Percentiles rank a stretch among this genome's conserved stretches.
These are phyloP conservation scores for Florisuga fusca DNA, from an alignment of 2,797 vertebrate species.

Conservation along the genomic window DNA sequence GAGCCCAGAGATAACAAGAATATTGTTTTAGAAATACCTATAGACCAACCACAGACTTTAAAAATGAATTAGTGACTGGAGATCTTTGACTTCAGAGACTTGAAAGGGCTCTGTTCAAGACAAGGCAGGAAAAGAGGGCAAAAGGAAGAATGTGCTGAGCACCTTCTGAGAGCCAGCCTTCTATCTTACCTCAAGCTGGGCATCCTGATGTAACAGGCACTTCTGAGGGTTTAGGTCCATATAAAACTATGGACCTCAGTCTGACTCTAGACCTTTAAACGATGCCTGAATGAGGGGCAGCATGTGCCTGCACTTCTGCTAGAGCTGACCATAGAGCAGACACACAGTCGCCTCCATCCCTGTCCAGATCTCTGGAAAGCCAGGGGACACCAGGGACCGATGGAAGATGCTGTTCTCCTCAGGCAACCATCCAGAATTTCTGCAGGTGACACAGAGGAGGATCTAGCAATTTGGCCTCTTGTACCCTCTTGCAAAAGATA, in stretches of 20 bases:
- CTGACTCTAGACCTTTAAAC: not conserved
- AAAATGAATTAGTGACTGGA: not conserved
- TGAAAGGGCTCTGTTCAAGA: not conserved
- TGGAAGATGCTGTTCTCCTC: not conserved
- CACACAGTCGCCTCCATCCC: not conserved
- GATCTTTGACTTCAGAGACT: not conserved
- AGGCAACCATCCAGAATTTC: not conserved
- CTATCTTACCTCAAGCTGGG: not conserved
- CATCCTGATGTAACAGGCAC: not conserved
- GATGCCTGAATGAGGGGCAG: not conserved
- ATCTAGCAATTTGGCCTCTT: not conserved
- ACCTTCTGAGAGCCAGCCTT: not conserved
- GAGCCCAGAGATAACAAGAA: conserved; percentile 14
- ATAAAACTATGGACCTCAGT: not conserved
- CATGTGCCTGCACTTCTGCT: accelerated
- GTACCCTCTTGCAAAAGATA: not conserved
- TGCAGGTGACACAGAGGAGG: not conserved
- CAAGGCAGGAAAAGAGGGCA: not conserved
- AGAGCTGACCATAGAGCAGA: not conserved
- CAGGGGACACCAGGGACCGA: accelerated
- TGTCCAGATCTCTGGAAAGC: not conserved
- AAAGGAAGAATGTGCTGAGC: not conserved
- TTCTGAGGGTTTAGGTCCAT: not conserved
- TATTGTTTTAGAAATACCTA: not conserved
- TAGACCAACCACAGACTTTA: conserved; percentile 1